Percentiles rank a stretch among this genome's conserved stretches.
phyloP scores from a whole-genome alignment of 2,113 vertebrate species.

The Nansenia antarctica region DNA sequence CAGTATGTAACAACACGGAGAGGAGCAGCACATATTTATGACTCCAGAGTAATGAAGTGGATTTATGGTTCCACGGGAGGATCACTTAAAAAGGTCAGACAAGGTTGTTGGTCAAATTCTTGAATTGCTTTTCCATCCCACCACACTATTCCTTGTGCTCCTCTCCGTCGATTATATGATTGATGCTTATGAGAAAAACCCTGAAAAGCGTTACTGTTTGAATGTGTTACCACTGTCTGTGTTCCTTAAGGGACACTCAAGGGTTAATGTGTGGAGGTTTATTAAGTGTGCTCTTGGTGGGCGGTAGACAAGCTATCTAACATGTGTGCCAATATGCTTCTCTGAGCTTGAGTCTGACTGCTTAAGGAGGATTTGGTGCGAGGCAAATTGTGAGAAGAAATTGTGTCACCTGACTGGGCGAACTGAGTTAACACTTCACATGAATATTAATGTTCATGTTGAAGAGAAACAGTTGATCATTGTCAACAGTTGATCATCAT shows the following conservation, averaged over 20 bases:
- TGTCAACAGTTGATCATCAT: not conserved
- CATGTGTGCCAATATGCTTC: conserved; percentile 44
- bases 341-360: conserved; percentile 10
- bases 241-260: conserved; percentile 36
- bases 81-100: conserved; percentile 55
- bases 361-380: not conserved
- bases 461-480: no score
- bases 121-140: conserved; percentile 66
- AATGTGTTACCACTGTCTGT: conserved; percentile 46
- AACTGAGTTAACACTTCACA: no score
- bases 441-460: no score
- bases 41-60: conserved; percentile 53
- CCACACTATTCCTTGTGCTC: conserved; percentile 13
- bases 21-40: conserved; percentile 54
- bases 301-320: conserved; percentile 53
- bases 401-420: no score
- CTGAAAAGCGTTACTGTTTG: conserved; percentile 10
- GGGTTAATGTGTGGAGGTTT: conserved; percentile 46
- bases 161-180: conserved; percentile 42
- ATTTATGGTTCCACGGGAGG: conserved; percentile 61
- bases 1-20: conserved; percentile 27
- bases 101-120: conserved; percentile 47
- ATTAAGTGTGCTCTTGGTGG: conserved; percentile 54
- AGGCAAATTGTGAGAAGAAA: conserved; percentile 9
- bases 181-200: conserved; percentile 45